Evolutionary conservation across 2,797 vertebrate genomes (phyloP), one percentile per base, ranked within the genome.

Genomic region (Parotocinclus haroldoi): DNA sequence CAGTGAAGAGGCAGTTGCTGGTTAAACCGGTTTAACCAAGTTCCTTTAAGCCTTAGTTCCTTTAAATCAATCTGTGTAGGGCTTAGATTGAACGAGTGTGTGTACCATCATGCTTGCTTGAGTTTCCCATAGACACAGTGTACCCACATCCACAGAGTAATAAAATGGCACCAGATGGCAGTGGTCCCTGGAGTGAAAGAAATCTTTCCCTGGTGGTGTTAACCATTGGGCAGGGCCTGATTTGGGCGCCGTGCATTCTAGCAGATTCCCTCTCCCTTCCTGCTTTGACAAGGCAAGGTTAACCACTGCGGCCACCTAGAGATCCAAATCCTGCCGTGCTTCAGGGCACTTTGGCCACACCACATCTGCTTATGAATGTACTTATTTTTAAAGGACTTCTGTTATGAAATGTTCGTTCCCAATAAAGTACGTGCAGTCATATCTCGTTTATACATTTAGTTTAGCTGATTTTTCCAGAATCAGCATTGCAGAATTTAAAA

Each of bases 201-300:
- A 62, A 62, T 36, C 60, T 77, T 72, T 85, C 85, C 84, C 83
- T 83, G 76, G 65, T 68, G 75, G 72, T 75, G 65, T 67, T 82
- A 78, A 63, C 76, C 69, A 68, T 72, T 82, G 69, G 75, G 79
- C 74, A 76, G 68, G 54, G 72, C 60, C 54, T 75, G 66, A 81
- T 70, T 83, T 68, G 50, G 59, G 44, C 58, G 57, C 55, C 68
- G 67, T 80, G 68, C 69, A 67, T 57, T 66, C 52, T 63, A 74
- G 65, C 65, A 72, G 62, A 57, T 18, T 51, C 61, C 56, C 50
- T 68, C 73, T 83, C 83, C 80, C 77, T 83, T 83, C 82, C 79
- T 83, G 14, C 27, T 44, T 44, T 17, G 9, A 12, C 0, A 18
- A 55, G 39, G 13, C 52, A 11, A 27, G 51, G 14, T 50, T 39